Evolutionary conservation across 1,140 invertebrate species (phyloP), one percentile per base, ranked within the genome.

Genomic region (Spodoptera frugiperda): DNA sequence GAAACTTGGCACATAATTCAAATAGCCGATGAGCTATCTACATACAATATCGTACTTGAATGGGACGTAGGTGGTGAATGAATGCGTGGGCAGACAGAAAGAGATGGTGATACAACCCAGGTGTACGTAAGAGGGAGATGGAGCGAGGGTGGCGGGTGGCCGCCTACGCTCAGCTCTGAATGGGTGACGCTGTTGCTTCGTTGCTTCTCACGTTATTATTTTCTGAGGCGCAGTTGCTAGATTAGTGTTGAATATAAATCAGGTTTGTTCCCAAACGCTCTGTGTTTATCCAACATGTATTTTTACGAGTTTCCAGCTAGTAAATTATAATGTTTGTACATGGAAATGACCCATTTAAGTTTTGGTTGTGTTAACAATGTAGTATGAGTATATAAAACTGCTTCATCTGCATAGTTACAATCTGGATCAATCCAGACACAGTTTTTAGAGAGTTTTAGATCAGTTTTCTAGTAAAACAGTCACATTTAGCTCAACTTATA

Each of bases 41-140:
- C 46, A 61, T 49, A 61, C 17, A 44, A 55, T 44, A 48, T 55
- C 65, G n/a, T 55, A 79, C 76, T 80, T 88, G 86, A 89, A 88
- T 87, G 84, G 76, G 76, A 74, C 82, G 87, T 89, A 81, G 87
- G 88, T 73, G 85, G 55, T 84, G 65, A 87, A 86, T 85, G 87
- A 70, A 78, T 48, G 84, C 84, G 87, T 89, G 80, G 87, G 83
- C 78, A 84, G 68, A 68, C 54, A 17, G 30, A 68, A 74, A 19
- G 67, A 44, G 81, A 82, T 3, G 19, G 61, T 0, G 11, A 53
- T 33, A 53, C 25, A n/a, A 8, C 5, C 3, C 4, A 10, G 12
- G 15, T 2, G 5, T 1, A 14, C 10, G 79, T 15, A 71, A 11
- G 76, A 79, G 79, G 11, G 79, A 49, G 78, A 79, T 2, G 71